Evolutionary conservation across 1,140 invertebrate species (phyloP), one percentile per base, ranked within the genome.

Genomic region (Nylanderia fulva): DNA sequence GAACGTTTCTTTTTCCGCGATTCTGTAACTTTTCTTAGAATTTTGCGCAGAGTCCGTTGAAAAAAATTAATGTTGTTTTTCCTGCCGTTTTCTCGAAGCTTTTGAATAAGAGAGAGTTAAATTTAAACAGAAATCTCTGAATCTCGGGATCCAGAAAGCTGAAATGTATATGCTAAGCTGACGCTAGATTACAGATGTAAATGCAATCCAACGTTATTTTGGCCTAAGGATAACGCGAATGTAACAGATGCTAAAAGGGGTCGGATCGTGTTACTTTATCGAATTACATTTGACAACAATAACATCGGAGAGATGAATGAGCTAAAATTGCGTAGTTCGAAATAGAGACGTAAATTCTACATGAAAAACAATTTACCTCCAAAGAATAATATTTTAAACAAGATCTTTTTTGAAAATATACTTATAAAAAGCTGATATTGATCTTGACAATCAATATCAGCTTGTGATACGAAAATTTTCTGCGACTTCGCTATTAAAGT

Each of bases 131-230:
- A 8, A 63, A 63, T 21, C n/a, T 39, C n/a, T 39, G 18, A 33
- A 15, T 61, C 42, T 11, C 29, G 3, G 29, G 3, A 33, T 33
- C 3, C 29, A 33, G 29, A 33, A 33, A 21, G 24, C 13, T n/a
- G 36, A 63, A 76, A 77, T 61, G 60, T 33, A 36, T 36, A 39
- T 39, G 33, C 39, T 24, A 2, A 79, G 33, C 33, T 68, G 33
- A 39, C 4, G 45, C 11, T 18, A 64, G 15, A 39, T 79, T 69
- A 36, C 33, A 54, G 24, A 69, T 29, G 61, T 79, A 80, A 80
- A 71, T 71, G 9, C 24, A 42, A 71, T 80, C 24, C 36, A 42
- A 64, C 36, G 42, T 54, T 80, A 71, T 80, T 80, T 80, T 71
- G 48, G 58, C 60, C 61, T 13, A 13, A 56, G 33, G 36, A 42